A percentile compares a stretch with the other conserved stretches of the same genome.
phyloP scores from a whole-genome alignment of 2,797 vertebrate species.

The Myotis daubentonii region DNA sequence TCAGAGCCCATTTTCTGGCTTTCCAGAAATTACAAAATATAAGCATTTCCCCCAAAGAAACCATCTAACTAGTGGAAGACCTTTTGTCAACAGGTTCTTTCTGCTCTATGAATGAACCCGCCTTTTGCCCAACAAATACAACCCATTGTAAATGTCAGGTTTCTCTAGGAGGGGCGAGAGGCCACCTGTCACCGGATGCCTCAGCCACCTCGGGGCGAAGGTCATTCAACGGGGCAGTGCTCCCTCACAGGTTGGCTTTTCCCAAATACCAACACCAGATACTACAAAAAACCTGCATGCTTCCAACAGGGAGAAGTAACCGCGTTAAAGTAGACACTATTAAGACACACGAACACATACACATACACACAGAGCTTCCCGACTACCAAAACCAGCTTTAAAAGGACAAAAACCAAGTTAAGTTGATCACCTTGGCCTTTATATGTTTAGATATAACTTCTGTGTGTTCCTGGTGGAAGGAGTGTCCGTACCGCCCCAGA shows the following conservation, averaged over 20 bases:
- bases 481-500: conserved; percentile 71
- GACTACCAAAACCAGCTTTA: conserved; percentile 81
- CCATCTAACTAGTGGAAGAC: conserved; percentile 83
- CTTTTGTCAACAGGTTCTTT: conserved; percentile 83
- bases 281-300: conserved; percentile 72
- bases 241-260: conserved; percentile 78
- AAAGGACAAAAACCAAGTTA: conserved; percentile 91
- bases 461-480: conserved; percentile 86
- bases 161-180: conserved; percentile 89
- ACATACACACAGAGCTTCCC: conserved; percentile 82
- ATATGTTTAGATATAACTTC: conserved; percentile 80
- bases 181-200: conserved; percentile 83
- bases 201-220: conserved; percentile 82
- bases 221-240: conserved; percentile 79
- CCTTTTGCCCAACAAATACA: conserved; percentile 93
- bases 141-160: conserved; percentile 98
- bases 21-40: conserved; percentile 81
- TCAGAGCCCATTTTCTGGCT: conserved; percentile 81
- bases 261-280: conserved; percentile 82
- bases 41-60: conserved; percentile 75
- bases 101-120: conserved; percentile 82
- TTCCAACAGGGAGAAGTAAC: conserved; percentile 78
- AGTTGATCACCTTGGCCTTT: conserved; percentile 90
- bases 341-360: conserved; percentile 71
- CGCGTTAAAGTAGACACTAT: conserved; percentile 84